Evolutionary conservation across 2,888 invertebrate genomes (phyloP).

Genomic region (Ganaspis brasiliensis): DNA sequence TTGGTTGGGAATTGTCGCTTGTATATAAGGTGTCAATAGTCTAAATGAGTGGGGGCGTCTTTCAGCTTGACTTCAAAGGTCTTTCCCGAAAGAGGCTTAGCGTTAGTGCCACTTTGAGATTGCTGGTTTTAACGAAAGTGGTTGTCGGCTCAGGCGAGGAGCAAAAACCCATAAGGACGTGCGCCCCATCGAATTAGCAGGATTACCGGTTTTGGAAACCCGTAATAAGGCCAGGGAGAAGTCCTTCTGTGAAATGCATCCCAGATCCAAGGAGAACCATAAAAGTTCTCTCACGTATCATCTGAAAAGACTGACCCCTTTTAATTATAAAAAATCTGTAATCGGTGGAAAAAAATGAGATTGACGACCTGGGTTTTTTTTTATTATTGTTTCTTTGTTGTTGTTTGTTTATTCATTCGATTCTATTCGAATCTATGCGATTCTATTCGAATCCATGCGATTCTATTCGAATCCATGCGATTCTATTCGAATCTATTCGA

Average conservation of each 20-base stretch:
- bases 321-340: not conserved
- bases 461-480: too few relatives aligned
- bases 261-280: constrained; percentile 23
- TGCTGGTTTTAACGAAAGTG: constrained; percentile 34
- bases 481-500: too few relatives aligned
- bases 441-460: too few relatives aligned
- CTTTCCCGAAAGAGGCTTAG: constrained; percentile 24
- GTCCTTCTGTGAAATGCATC: constrained; percentile 54
- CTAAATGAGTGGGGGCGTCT: constrained; percentile 35
- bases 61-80: constrained; percentile 42
- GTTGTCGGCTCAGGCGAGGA: constrained; percentile 27
- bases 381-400: too few relatives aligned
- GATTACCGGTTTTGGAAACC: constrained; percentile 68
- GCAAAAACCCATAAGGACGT: constrained; percentile 54
- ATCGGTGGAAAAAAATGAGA: too few relatives aligned
- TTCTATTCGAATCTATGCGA: too few relatives aligned
- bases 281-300: constrained; percentile 7
- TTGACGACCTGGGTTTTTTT: too few relatives aligned
- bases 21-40: not conserved
- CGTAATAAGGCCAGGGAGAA: constrained; percentile 66
- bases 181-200: constrained; percentile 61
- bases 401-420: too few relatives aligned
- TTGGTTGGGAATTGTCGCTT: not conserved
- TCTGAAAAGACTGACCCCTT: not conserved
- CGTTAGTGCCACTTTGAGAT: constrained; percentile 46